Percentiles rank a stretch among this genome's conserved stretches.
phyloP scores from a whole-genome alignment of 2,888 invertebrate species.

The Calameuta filiformis region DNA sequence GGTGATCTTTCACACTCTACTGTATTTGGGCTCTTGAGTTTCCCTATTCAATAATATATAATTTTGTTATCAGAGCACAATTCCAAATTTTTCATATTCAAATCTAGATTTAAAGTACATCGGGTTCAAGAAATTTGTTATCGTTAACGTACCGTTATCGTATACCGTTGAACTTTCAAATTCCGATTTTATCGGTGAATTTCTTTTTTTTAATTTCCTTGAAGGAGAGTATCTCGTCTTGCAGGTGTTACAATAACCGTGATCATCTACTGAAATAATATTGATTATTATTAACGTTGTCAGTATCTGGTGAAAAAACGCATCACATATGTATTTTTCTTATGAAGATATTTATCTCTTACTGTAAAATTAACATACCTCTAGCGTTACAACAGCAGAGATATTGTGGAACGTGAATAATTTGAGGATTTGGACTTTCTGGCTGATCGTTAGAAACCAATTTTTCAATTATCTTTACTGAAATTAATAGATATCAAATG shows the following conservation, averaged over 20 bases:
- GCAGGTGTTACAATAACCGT: neutral
- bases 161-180: neutral
- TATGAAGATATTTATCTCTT: neutral
- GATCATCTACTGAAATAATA: neutral
- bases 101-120: neutral
- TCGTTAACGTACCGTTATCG: neutral
- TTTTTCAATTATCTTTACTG: conserved; percentile 30
- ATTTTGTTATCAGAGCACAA: neutral
- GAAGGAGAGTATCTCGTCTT: neutral
- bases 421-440: neutral
- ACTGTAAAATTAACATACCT: conserved; percentile 6
- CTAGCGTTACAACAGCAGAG: conserved; percentile 20
- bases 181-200: neutral
- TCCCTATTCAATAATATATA: neutral
- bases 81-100: neutral
- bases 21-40: neutral
- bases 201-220: neutral
- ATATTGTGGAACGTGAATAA: conserved; percentile 20
- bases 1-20: neutral
- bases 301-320: neutral
- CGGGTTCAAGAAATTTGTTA: neutral
- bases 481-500: conserved; percentile 3
- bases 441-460: conserved; percentile 23
- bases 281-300: neutral
- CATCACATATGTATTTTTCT: neutral